A percentile compares a stretch with the other conserved stretches of the same genome.
phyloP scores from a whole-genome alignment of 2,888 invertebrate genomes.

The Drosophila seclusa region DNA sequence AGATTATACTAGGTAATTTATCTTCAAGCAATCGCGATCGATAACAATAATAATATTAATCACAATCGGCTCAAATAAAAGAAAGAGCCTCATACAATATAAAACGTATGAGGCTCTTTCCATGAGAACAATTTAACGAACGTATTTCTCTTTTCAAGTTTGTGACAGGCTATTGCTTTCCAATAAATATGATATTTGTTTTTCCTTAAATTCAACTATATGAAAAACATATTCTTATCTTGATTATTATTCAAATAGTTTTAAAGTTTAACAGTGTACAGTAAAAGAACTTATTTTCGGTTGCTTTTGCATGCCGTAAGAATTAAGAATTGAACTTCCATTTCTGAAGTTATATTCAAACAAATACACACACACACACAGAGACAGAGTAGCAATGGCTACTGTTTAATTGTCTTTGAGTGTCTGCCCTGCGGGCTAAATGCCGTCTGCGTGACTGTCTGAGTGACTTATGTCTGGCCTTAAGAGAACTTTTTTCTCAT shows the following conservation, averaged over 20 bases:
- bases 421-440: slow-evolving; percentile 42
- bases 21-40: background rate
- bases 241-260: background rate
- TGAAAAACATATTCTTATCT: background rate
- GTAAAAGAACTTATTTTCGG: background rate
- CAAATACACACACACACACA: slow-evolving; percentile 20
- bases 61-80: background rate
- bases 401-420: slow-evolving; percentile 72
- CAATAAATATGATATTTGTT: background rate
- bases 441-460: slow-evolving; percentile 61
- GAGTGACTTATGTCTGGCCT: slow-evolving; percentile 81
- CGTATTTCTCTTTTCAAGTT: too few species aligned
- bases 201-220: background rate
- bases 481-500: slow-evolving; percentile 49
- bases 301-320: background rate
- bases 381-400: slow-evolving; percentile 28
- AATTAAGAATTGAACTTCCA: slow-evolving; percentile 13
- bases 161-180: too few species aligned
- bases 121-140: too few species aligned
- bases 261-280: background rate
- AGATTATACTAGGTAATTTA: background rate
- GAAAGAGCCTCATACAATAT: background rate
- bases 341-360: slow-evolving; percentile 7
- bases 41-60: background rate
- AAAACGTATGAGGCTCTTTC: too few species aligned